Conservation (phyloP, 2,113 vertebrate genomes). For the Struthidea cinerea region DNA sequence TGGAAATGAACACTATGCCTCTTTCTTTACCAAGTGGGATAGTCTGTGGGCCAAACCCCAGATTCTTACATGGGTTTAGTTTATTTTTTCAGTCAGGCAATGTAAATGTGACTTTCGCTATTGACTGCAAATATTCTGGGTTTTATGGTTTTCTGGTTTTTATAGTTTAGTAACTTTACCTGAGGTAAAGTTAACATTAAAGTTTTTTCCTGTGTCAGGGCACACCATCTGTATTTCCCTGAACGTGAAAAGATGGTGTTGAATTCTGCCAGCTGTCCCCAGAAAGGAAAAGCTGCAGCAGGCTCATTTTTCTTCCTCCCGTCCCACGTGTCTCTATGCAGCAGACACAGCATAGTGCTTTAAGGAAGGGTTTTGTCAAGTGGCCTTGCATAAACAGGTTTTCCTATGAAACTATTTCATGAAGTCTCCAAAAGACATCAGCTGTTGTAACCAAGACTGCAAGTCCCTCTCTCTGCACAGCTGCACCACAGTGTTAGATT, state of each 20-base stretch:
- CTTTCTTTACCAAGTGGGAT: not conserved
- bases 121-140: not conserved
- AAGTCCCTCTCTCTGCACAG: not conserved
- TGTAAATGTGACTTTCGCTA: not conserved
- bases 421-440: not conserved
- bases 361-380: not conserved
- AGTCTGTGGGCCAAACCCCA: not conserved
- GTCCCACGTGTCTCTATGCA: not conserved
- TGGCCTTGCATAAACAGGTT: not conserved
- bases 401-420: not conserved
- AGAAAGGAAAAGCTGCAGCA: not conserved
- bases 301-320: not conserved
- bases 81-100: not conserved
- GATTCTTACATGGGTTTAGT: accelerated
- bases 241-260: not conserved
- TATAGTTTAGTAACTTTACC: too few species aligned
- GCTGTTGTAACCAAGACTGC: not conserved
- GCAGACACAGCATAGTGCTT: not conserved
- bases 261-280: not conserved
- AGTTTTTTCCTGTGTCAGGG: not conserved
- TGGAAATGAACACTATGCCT: not conserved
- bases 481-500: not conserved
- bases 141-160: not conserved
- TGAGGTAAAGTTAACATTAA: not conserved
- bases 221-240: not conserved